These are phyloP conservation scores for Leptodactylus fuscus DNA, from an alignment of 2,113 vertebrate species.

Conservation along the genomic window DNA sequence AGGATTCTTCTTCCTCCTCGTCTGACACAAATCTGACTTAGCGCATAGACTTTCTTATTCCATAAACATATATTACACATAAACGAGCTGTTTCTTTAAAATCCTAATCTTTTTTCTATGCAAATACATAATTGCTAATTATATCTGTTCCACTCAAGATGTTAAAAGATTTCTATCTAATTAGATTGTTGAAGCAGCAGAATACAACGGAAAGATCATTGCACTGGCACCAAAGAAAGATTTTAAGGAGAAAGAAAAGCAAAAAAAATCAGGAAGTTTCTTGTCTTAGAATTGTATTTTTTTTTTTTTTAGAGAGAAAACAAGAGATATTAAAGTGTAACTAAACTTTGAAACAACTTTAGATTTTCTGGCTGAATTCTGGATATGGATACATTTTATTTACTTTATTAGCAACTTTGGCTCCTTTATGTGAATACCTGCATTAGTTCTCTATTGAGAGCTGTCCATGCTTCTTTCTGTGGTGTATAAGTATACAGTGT, in stretches of 20 bases:
- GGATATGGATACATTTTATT: no score
- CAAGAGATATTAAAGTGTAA: neutral
- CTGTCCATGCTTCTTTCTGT: no score
- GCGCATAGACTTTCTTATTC: neutral
- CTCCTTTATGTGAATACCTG: no score
- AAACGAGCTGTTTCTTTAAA: slow-evolving; percentile 8
- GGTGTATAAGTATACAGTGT: no score
- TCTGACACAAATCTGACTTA: neutral
- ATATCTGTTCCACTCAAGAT: slow-evolving; percentile 18
- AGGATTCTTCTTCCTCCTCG: neutral
- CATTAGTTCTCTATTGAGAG: no score
- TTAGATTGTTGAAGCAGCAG: slow-evolving; percentile 45
- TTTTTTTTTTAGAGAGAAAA: neutral
- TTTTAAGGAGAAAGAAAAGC: neutral
- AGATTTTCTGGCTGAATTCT: no score
- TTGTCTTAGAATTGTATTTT: neutral
- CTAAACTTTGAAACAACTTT: no score
- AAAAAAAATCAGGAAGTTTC: neutral
- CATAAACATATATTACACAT: slow-evolving; percentile 10
- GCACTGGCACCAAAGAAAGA: slow-evolving; percentile 6
- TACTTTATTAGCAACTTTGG: no score
- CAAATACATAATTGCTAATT: slow-evolving; percentile 40
- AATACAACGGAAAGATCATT: slow-evolving; percentile 20
- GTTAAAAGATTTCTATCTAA: slow-evolving; percentile 39
- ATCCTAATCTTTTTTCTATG: neutral